Conservation (phyloP, 2,888 invertebrate species). For the Dromius quadrimaculatus region DNA sequence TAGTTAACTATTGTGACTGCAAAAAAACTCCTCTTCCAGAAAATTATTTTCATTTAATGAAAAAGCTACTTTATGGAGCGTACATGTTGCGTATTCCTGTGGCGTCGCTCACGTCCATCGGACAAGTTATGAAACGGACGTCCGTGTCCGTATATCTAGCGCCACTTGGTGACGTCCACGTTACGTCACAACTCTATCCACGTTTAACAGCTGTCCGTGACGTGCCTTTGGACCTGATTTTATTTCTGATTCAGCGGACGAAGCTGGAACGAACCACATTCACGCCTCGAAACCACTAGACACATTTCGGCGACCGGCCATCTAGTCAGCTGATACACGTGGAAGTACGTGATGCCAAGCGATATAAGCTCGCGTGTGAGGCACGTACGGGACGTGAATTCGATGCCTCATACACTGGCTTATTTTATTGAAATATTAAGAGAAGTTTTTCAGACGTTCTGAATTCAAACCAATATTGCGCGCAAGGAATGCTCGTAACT, state of each 20-base stretch:
- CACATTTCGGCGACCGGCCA: neutral
- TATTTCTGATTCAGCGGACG: slow-evolving; percentile 35
- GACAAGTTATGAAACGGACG: slow-evolving; percentile 20
- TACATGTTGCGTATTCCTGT: too few species aligned
- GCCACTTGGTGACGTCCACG: slow-evolving; percentile 4
- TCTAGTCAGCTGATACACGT: slow-evolving; percentile 13
- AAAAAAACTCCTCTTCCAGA: too few species aligned
- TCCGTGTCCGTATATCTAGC: neutral
- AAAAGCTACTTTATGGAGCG: too few species aligned
- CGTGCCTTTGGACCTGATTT: slow-evolving; percentile 19
- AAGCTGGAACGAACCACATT: slow-evolving; percentile 7
- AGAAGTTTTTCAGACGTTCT: too few species aligned
- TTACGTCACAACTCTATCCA: slow-evolving; percentile 8
- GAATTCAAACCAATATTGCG: too few species aligned
- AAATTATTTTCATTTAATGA: too few species aligned
- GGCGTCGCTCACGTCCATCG: neutral
- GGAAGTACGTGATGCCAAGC: neutral
- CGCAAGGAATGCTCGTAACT: too few species aligned
- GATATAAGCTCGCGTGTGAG: neutral
- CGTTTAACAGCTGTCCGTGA: slow-evolving; percentile 6
- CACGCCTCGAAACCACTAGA: slow-evolving; percentile 1
- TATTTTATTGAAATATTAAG: too few species aligned
- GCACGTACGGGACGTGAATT: slow-evolving; percentile 1
- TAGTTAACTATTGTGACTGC: too few species aligned
- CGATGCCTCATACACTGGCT: neutral